Evolutionary conservation across 1,140 invertebrate genomes (phyloP), one percentile per base, ranked within the genome.

Genomic region (Hydropsyche tenuis): DNA sequence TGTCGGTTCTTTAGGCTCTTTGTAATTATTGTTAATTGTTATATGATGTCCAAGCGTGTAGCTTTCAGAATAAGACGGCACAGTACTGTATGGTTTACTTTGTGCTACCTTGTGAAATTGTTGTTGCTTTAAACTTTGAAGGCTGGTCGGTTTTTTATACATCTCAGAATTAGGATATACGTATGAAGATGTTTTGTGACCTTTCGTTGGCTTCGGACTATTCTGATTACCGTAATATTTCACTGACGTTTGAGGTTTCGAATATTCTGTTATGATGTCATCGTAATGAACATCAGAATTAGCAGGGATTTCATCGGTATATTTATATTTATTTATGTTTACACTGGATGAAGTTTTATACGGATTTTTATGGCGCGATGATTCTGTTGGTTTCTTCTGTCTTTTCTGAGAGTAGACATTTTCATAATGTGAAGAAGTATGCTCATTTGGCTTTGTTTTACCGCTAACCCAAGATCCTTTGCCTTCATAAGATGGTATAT

Each of bases 341-440:
- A 20, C 4, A 22, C 22, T 48, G 4, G 27, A n/a, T 20, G 46
- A 48, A 14, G 11, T 65, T 46, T 69, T 48, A 45, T 22, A 68
- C 14, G 53, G 27, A 37, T 30, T 48, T 23, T 37, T 51, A 16
- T 46, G 18, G 9, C 30, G 30, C 11, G 20, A 48, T 11, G 45
- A 16, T n/a, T 56, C 70, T 12, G 18, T 25, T 14, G 16, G 69
- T 7, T 51, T 66, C 45, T 73, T 73, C n/a, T 69, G 14, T 23
- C 37, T 42, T 18, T 73, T 73, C 0, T 43, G 46, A 16, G 79
- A 64, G 45, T 81, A 83, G 20, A 83, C 79, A 73, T 79, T 81
- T 81, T 84, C 83, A 45, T 84, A 83, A 76, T 84, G 84, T 56
- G 82, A 81, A 73, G 81, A 81, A 70, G 84, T 82, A 20, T 78